These are phyloP conservation scores for Aethina tumida DNA, from an alignment of 1,140 invertebrate species.

Conservation along the genomic window DNA sequence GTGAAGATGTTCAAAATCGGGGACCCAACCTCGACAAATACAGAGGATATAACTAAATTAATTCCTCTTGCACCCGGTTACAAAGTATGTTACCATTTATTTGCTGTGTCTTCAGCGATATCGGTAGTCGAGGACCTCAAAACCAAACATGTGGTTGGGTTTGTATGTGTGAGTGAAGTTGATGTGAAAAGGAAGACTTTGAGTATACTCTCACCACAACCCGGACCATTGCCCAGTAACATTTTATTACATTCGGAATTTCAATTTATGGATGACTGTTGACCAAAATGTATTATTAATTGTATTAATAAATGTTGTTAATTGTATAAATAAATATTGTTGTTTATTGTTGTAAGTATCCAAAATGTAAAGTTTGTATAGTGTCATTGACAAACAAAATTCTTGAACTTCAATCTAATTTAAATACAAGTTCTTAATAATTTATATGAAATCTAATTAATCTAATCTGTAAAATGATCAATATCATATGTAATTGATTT, in stretches of 20 bases:
- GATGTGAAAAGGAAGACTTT: conserved; percentile 76
- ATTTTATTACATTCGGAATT: conserved; percentile 69
- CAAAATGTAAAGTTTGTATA: no score
- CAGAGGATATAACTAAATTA: conserved; percentile 85
- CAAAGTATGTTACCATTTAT: conserved; percentile 73
- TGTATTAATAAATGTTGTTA: no score
- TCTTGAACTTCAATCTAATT: no score
- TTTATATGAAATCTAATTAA: no score
- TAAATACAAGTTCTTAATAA: no score
- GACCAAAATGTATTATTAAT: no score
- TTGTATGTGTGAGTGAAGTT: conserved; percentile 83
- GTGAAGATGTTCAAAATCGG: conserved; percentile 90
- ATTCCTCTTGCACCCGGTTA: conserved; percentile 63
- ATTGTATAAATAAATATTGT: no score
- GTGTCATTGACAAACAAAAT: no score
- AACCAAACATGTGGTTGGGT: conserved; percentile 82
- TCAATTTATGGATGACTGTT: conserved; percentile 77
- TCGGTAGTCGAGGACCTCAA: conserved; percentile 69
- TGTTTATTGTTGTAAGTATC: no score
- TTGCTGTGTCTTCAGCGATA: conserved; percentile 76
- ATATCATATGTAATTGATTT: no score
- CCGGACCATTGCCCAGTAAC: conserved; percentile 71
- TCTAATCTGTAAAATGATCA: no score
- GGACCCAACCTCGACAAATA: conserved; percentile 80
- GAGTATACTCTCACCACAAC: conserved; percentile 84